Evolutionary conservation across 2,888 invertebrate genomes (phyloP).

Genomic region (Candidula unifasciata): DNA sequence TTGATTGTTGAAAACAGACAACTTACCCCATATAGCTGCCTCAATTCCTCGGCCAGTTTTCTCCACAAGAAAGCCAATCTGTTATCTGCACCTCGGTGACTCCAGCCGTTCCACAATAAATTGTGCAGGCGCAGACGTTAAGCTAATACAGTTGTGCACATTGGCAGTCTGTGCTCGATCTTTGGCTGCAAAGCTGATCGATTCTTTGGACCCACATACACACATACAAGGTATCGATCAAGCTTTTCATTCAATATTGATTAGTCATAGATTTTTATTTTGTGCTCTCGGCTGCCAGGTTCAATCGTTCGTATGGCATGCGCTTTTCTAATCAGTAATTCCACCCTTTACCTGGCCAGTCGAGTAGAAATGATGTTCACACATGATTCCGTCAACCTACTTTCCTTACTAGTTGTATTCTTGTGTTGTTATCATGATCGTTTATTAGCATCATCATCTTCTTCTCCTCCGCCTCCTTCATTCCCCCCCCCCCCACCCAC

Average conservation of each 20-base stretch:
- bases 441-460: too few relatives aligned
- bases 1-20: too few relatives aligned
- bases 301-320: not conserved
- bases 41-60: too few relatives aligned
- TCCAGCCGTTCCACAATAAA: not conserved
- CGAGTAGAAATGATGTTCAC: too few relatives aligned
- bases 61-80: not conserved
- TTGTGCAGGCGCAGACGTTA: not conserved
- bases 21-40: too few relatives aligned
- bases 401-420: too few relatives aligned
- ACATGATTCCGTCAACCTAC: too few relatives aligned
- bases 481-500: too few relatives aligned
- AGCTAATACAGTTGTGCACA: not conserved
- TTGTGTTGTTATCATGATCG: too few relatives aligned
- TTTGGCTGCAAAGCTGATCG: not conserved
- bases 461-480: too few relatives aligned
- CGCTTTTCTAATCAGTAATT: not conserved
- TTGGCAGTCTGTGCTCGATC: not conserved
- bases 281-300: not conserved
- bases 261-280: not conserved
- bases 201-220: slow-evolving; percentile 3
- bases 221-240: not conserved
- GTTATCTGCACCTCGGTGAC: not conserved
- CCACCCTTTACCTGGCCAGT: too few relatives aligned
- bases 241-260: slow-evolving; percentile 34